A percentile compares a stretch with the other conserved stretches of the same genome.
phyloP scores from a whole-genome alignment of 2,113 vertebrate species.

The Saccopteryx bilineata region DNA sequence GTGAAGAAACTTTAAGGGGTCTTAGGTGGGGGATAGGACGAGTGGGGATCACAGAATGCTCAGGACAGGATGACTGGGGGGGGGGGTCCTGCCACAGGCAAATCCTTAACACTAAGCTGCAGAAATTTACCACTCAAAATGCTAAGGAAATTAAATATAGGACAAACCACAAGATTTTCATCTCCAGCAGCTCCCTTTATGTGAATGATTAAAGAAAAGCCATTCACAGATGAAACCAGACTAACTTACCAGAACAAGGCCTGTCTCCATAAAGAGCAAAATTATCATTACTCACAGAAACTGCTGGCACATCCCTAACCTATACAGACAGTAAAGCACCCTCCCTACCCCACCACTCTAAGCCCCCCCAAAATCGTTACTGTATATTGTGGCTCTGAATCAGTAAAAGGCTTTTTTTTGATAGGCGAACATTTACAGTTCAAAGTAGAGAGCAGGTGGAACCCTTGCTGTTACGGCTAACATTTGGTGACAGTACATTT shows the following conservation, averaged over 20 bases:
- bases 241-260: neutral
- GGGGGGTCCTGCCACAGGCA: neutral
- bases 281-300: neutral
- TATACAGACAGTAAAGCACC: neutral
- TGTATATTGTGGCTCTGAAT: neutral
- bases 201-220: neutral
- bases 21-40: neutral
- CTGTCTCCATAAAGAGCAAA: neutral
- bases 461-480: neutral
- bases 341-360: neutral
- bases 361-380: neutral
- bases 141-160: neutral
- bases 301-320: too few relatives aligned
- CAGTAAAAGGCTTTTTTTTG: neutral
- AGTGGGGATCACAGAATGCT: neutral
- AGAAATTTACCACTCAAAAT: conserved; percentile 2
- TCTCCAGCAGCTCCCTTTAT: neutral
- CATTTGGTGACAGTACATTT: fast-evolving
- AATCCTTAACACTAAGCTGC: neutral
- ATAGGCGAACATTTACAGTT: neutral
- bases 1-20: neutral
- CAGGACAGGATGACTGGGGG: neutral
- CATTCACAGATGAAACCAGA: conserved; percentile 7
- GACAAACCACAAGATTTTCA: neutral
- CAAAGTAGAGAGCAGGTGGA: neutral